A percentile compares a stretch with the other conserved stretches of the same genome.
These are phyloP conservation scores for Thecocarcelia acutangulata DNA, from an alignment of 2,888 invertebrate genomes.

Conservation along the genomic window DNA sequence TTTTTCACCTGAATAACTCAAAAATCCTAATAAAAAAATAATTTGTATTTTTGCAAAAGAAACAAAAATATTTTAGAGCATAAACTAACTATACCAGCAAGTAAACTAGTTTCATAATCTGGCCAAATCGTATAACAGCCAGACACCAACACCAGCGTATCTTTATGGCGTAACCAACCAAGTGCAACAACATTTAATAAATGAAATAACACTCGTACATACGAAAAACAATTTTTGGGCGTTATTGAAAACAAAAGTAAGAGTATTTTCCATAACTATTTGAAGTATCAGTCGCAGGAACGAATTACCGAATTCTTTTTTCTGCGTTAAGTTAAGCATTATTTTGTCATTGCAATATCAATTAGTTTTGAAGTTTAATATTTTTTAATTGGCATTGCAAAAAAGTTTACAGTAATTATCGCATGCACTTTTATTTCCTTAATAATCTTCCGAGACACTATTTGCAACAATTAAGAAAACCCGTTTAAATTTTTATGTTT, in stretches of 20 bases:
- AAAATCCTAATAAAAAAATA: slow-evolving; percentile 49
- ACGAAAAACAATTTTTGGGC: slow-evolving; percentile 39
- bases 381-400: slow-evolving; percentile 59
- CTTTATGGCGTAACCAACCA: slow-evolving; percentile 63
- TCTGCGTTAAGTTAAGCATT: too few species aligned
- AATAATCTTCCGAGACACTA: slow-evolving; percentile 36
- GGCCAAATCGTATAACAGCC: slow-evolving; percentile 51
- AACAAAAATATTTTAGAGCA: slow-evolving; percentile 27
- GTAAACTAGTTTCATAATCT: slow-evolving; percentile 67
- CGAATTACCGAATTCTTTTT: neutral
- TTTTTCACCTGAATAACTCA: slow-evolving; percentile 64
- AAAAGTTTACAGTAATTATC: slow-evolving; percentile 24
- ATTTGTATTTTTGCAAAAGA: slow-evolving; percentile 10
- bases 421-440: slow-evolving; percentile 51
- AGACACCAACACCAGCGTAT: slow-evolving; percentile 23
- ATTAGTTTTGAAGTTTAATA: neutral
- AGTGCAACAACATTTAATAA: slow-evolving; percentile 59
- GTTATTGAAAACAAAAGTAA: slow-evolving; percentile 55
- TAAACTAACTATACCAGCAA: slow-evolving; percentile 50
- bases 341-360: neutral
- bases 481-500: slow-evolving; percentile 31
- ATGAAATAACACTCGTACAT: slow-evolving; percentile 5
- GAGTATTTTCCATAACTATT: slow-evolving; percentile 2
- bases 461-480: slow-evolving; percentile 37
- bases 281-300: neutral